These are phyloP conservation scores for Chaetodon trifascialis DNA, from an alignment of 2,113 vertebrate species.

Conservation along the genomic window DNA sequence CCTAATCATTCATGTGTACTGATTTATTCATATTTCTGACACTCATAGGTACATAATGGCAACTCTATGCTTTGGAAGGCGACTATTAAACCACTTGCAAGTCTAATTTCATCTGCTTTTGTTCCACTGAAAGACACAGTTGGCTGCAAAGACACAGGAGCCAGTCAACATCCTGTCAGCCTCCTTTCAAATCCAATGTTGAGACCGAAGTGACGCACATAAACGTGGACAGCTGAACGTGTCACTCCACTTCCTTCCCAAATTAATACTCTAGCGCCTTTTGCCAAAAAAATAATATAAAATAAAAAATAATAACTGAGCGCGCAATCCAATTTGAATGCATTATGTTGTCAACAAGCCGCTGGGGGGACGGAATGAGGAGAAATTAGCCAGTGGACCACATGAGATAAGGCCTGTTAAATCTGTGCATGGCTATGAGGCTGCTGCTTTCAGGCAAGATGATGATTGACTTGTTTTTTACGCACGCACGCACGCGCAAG, in stretches of 20 bases:
- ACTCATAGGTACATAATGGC: not conserved
- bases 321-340: constrained; percentile 38
- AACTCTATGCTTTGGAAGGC: not conserved
- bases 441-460: constrained; percentile 49
- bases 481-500: not conserved
- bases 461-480: constrained; percentile 45
- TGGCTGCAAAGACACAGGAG: not conserved
- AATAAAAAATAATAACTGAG: constrained; percentile 44
- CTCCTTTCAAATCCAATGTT: not conserved
- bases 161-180: constrained; percentile 2
- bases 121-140: not conserved
- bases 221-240: constrained; percentile 5
- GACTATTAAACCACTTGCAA: not conserved
- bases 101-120: not conserved
- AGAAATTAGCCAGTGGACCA: constrained; percentile 62
- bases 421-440: constrained; percentile 38
- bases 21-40: constrained; percentile 5
- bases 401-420: constrained; percentile 67
- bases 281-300: constrained; percentile 37
- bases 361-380: constrained; percentile 43
- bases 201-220: not conserved
- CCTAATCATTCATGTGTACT: not conserved
- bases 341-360: constrained; percentile 57
- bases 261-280: constrained; percentile 34
- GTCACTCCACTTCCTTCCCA: not conserved